Base-by-base conservation (phyloP, 1,140 invertebrate genomes). In the Pseudomyrmex flavicornis region DNA sequence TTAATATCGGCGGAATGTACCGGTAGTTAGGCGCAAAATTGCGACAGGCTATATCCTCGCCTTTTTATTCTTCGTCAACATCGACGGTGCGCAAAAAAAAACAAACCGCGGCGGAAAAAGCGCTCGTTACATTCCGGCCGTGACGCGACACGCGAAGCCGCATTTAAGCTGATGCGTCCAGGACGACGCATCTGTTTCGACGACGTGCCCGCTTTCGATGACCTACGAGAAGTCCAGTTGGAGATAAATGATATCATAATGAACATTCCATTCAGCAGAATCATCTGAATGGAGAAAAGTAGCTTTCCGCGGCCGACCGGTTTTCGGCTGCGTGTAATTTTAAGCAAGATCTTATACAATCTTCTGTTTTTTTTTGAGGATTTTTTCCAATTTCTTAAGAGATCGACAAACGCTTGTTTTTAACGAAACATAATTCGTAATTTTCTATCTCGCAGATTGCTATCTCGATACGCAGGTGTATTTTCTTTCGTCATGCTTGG, bases 141-240 rank as follows among this genome's bases (percentile, higher is more conserved):
- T 83, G 63, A 83, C 74, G 46, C 17, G 82, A 84, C 82, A 84
- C 82, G 82, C 82, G 65, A 84, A 79, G 62, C 48, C 54, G 74
- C 66, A 77, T 79, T 84, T 84, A 84, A 84, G 80, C 12, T 62
- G 58, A 1, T 72, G 35, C 35, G 12, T 2, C 68, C n/a, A 20
- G 7, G 35, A 2, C 59, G 66, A 62, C 22, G 58, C 46, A 62
- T 73, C 56, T 59, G 66, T 26, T 48, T 35, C 48, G 66, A 62
- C 58, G 35, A 70, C 9, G 17, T 68, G 2, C 74, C 46, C 44
- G 46, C 50, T 48, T 69, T 74, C 74, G 52, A 58, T 50, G 7
- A 54, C 20, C 61, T 48, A 61, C 20, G 66, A 20, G 10, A 12
- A 52, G 3, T 1, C 4, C 44, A 62, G 12, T 13, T 62, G 20